Evolutionary conservation across 2,797 vertebrate species (phyloP), one percentile per base, ranked within the genome.

Genomic region (Ceryle rudis): DNA sequence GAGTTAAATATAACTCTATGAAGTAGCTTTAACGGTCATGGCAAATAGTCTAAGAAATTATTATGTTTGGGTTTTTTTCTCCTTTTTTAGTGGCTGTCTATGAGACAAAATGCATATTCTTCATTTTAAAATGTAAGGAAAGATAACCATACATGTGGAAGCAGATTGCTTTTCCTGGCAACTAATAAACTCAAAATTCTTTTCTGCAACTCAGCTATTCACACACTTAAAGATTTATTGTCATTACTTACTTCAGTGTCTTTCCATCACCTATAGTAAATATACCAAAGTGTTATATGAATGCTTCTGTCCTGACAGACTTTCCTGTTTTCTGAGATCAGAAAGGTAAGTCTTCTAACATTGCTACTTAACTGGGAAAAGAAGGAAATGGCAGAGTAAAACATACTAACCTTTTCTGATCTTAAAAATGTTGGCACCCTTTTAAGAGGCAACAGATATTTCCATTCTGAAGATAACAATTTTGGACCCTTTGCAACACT

Each of bases 1-100:
- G 42, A 81, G 52, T 90, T 94, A 94, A 95, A 94, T 80, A 78
- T 51, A 90, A 81, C 75, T 75, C 74, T 31, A 22, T 57, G 55
- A 88, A 91, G 69, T 49, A 91, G 25, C 55, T 90, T 5, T 82
- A 92, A 71, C 71, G 37, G 37, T 31, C n/a, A 66, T 71, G 33
- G 70, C 28, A 79, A 91, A 71, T 57, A 77, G 35, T n/a, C 47
- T 39, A 49, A 85, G n/a, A 67, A 14, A 46, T 71, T 2, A 60
- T 81, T 72, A 62, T 64, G 12, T 62, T 58, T 61, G 14, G 20
- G 0, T 0, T 51, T 82, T 86, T 69, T 55, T 6, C 10, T 4
- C 31, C 23, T 23, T 54, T 57, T 82, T 70, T 33, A 60, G 54
- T 61, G 37, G 6, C 13, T 81, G n/a, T 33, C 44, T 69, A 5